phyloP scores from a whole-genome alignment of 2,888 invertebrate species.

The Trypoxylon attenuatum region DNA sequence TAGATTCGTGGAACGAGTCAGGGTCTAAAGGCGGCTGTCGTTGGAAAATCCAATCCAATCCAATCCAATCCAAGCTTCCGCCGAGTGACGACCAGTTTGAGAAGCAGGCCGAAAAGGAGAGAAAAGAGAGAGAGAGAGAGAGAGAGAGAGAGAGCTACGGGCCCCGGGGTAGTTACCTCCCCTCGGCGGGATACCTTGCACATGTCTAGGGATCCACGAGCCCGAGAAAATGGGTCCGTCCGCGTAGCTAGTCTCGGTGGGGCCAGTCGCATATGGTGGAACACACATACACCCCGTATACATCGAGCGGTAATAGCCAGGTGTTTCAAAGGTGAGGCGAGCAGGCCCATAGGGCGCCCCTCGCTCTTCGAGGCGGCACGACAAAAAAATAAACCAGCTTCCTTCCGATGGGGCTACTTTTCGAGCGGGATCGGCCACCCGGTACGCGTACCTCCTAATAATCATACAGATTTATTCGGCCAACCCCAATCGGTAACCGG shows the following conservation, averaged over 20 bases:
- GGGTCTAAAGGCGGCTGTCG: conserved; percentile 4
- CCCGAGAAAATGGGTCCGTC: conserved; percentile 71
- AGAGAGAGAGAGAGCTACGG: conserved; percentile 18
- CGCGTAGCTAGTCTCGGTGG: conserved; percentile 72
- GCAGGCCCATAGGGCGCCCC: conserved; percentile 59
- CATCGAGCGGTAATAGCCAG: conserved; percentile 72
- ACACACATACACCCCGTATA: conserved; percentile 42
- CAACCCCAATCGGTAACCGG: conserved; percentile 47
- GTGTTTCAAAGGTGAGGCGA: conserved; percentile 74
- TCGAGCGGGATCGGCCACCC: conserved; percentile 36
- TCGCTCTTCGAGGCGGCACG: conserved; percentile 59
- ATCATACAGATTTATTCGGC: conserved; percentile 65
- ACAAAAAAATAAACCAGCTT: conserved; percentile 69
- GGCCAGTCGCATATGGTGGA: conserved; percentile 71
- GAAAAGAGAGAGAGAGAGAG: conserved; percentile 16
- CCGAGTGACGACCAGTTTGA: no score
- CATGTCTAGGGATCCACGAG: conserved; percentile 64
- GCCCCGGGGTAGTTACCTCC: conserved; percentile 26
- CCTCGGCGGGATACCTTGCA: conserved; percentile 50
- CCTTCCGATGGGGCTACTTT: conserved; percentile 66
- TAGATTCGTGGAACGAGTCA: conserved; percentile 4
- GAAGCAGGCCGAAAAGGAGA: no score
- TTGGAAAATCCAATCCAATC: conserved; percentile 43
- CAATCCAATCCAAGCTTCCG: neutral
- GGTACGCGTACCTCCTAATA: conserved; percentile 52